phyloP scores from a whole-genome alignment of 2,113 vertebrate species.

The Pelusios castaneus region DNA sequence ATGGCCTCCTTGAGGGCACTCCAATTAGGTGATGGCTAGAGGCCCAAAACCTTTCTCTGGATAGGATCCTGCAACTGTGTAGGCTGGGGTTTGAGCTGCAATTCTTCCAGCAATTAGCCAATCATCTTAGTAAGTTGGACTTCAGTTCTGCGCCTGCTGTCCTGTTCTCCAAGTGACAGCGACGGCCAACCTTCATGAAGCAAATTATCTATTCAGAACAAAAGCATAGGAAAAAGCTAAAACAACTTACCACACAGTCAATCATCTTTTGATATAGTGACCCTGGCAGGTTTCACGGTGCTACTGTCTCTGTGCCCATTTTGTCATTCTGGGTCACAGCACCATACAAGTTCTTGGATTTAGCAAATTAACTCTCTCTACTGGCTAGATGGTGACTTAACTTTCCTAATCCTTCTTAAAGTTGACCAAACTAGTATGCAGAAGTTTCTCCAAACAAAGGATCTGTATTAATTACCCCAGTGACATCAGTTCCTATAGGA shows the following conservation, averaged over 20 bases:
- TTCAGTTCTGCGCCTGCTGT: neutral
- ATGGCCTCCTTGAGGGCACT: neutral
- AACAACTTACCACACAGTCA: neutral
- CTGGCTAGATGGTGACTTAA: neutral
- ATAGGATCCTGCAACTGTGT: neutral
- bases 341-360: neutral
- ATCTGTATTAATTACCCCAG: neutral
- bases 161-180: neutral
- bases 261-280: neutral
- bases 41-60: neutral
- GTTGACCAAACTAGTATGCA: neutral
- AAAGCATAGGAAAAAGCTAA: neutral
- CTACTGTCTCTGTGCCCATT: neutral
- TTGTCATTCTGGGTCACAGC: neutral
- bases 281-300: neutral
- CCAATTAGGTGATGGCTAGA: neutral
- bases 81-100: neutral
- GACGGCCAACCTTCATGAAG: neutral
- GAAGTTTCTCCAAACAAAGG: neutral
- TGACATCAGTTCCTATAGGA: neutral
- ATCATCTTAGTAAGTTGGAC: neutral
- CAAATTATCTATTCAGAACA: neutral
- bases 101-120: neutral
- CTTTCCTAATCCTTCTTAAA: neutral
- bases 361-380: neutral